Evolutionary conservation across 23 tunicate genomes (phyloP).

Genomic region (Corella eumyota): DNA sequence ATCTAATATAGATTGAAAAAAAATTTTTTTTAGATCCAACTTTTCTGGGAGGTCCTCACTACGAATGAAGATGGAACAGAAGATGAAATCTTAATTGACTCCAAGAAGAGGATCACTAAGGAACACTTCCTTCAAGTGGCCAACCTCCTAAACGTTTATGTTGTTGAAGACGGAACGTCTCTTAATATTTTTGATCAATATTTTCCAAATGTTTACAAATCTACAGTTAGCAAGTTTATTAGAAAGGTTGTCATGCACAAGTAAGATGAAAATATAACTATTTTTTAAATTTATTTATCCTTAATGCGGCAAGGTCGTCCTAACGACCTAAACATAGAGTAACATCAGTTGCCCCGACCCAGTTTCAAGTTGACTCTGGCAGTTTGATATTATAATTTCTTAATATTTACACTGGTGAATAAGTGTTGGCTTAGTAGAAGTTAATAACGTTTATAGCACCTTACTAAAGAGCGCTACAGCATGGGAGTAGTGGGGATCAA

Average conservation of each 20-base stretch:
- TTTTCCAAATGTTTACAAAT: conserved; percentile 35
- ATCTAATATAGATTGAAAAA: no score
- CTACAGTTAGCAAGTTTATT: conserved; percentile 41
- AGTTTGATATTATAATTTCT: background rate
- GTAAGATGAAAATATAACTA: conserved; percentile 21
- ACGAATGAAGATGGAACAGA: background rate
- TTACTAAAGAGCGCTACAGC: no score
- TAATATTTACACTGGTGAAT: no score
- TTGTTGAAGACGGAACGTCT: conserved; percentile 28
- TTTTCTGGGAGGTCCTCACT: conserved; percentile 60
- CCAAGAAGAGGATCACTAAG: conserved; percentile 13
- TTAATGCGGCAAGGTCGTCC: no score
- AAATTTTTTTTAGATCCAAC: no score
- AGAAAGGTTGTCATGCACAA: conserved; percentile 36
- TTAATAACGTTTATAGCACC: no score
- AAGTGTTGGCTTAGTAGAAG: no score
- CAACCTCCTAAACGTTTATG: conserved; percentile 48
- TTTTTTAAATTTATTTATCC: background rate
- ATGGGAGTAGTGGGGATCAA: no score
- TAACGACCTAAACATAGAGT: no score
- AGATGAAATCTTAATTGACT: background rate
- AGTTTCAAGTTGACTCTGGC: no score
- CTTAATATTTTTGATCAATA: conserved; percentile 29
- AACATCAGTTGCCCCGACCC: no score
- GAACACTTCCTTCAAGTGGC: conserved; percentile 49